A percentile compares a stretch with the other conserved stretches of the same genome.
These are phyloP conservation scores for Rhipidura dahli DNA, from an alignment of 2,113 vertebrate genomes.

Conservation along the genomic window DNA sequence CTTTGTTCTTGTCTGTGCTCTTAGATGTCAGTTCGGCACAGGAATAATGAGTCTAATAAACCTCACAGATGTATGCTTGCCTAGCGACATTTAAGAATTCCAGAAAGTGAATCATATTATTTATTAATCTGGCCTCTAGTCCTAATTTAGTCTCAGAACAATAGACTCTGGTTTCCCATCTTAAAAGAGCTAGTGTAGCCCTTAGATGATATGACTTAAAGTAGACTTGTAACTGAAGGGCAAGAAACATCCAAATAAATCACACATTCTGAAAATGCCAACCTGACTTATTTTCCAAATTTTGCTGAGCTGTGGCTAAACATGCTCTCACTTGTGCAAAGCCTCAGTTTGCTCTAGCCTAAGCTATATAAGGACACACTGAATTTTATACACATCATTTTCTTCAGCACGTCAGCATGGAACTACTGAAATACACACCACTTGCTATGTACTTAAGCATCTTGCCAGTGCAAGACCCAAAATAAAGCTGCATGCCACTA, in stretches of 20 bases:
- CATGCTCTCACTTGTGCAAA: background rate
- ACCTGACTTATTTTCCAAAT: background rate
- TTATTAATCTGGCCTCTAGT: conserved; percentile 45
- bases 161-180: background rate
- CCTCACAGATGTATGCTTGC: conserved; percentile 4
- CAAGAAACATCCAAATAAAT: background rate
- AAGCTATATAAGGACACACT: background rate
- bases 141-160: conserved; percentile 33
- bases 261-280: background rate
- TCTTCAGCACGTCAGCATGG: background rate
- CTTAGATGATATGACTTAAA: background rate
- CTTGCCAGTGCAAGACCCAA: background rate
- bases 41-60: conserved; percentile 48
- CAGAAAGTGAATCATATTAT: conserved; percentile 39
- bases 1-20: conserved; percentile 27
- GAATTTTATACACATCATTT: background rate
- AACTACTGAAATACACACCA: background rate
- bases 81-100: conserved; percentile 10
- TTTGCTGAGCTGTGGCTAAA: background rate
- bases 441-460: background rate
- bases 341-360: background rate
- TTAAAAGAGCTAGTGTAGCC: background rate
- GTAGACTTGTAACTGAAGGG: background rate
- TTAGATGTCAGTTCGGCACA: conserved; percentile 29
- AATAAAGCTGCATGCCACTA: background rate